Percentiles rank a stretch among this genome's conserved stretches.
Evolutionary conservation across 2,113 vertebrate species (phyloP).

Genomic region (Equus przewalskii): DNA sequence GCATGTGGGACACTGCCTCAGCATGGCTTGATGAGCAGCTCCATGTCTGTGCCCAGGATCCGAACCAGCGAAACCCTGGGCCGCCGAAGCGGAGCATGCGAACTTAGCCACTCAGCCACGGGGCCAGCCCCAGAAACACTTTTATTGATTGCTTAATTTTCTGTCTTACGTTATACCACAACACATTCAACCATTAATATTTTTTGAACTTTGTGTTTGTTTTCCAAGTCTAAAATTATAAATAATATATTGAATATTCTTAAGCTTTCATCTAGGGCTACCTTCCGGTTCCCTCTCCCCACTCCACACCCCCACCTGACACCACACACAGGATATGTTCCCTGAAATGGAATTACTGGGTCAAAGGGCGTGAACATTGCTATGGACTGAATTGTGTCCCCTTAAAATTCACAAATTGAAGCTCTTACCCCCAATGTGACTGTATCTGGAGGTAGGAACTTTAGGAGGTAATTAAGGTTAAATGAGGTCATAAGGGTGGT

Average conservation of each 20-base stretch:
- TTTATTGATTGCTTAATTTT: neutral
- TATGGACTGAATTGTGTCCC: neutral
- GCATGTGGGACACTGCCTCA: too few species aligned
- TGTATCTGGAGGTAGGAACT: neutral
- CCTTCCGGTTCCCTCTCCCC: neutral
- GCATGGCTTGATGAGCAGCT: too few species aligned
- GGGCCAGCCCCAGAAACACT: too few species aligned
- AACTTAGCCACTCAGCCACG: too few species aligned
- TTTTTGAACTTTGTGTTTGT: neutral
- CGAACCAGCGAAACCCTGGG: too few species aligned
- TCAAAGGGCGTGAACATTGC: neutral
- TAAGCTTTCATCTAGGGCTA: neutral
- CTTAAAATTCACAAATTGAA: neutral
- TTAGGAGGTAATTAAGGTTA: neutral
- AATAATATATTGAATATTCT: neutral
- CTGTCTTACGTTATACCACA: neutral
- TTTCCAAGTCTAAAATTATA: neutral
- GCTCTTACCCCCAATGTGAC: neutral
- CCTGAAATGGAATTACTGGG: neutral
- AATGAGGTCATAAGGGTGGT: neutral
- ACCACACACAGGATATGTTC: neutral
- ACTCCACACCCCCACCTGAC: neutral
- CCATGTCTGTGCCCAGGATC: too few species aligned
- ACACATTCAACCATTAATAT: neutral
- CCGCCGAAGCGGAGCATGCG: too few species aligned